Evolutionary conservation across 1,140 invertebrate genomes (phyloP), one percentile per base, ranked within the genome.

Genomic region (Trichonephila clavipes): DNA sequence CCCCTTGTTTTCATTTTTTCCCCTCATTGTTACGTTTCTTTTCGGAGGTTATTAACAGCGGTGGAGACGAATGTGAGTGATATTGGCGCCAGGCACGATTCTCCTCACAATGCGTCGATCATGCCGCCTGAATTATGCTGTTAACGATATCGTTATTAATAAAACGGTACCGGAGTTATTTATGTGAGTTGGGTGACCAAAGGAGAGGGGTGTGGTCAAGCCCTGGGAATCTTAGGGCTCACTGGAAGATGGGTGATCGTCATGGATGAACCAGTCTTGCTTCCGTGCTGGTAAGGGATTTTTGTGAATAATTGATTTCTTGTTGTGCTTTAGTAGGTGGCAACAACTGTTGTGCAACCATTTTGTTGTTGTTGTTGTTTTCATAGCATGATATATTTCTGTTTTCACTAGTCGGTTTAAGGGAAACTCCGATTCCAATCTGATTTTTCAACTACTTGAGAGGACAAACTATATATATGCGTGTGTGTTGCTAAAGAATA

Each of bases 141-240:
- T 24, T 89, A 89, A 89, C 88, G 69, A 89, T 89, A 89, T 89
- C 88, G 64, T 89, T 69, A 89, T 89, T 89, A 89, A 89, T 89
- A 89, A 89, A 89, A 89, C 64, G 88, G 64, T 66, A 89, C 66
- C 21, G 44, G 34, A 44, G 86, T 87, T 87, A 87, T 87, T 87
- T 87, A 87, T 87, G 85, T 28, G 85, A 87, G 85, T 61, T 24
- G 1, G 59, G 59, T 87, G 59, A 12, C 28, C 34, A 77, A 40
- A 77, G 72, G 72, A 58, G 10, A 7, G 24, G 85, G 85, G 85
- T 64, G 85, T 87, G 85, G 85, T 40, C 85, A 59, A 62, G 51
- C 12, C 58, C 58, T 18, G 44, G 10, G 72, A 34, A 34, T 34
- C 28, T 34, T 64, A 40, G 34, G 34, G 2, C 34, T 40, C 34